phyloP scores from a whole-genome alignment of 2,888 invertebrate genomes.

The Lissonota sp. region DNA sequence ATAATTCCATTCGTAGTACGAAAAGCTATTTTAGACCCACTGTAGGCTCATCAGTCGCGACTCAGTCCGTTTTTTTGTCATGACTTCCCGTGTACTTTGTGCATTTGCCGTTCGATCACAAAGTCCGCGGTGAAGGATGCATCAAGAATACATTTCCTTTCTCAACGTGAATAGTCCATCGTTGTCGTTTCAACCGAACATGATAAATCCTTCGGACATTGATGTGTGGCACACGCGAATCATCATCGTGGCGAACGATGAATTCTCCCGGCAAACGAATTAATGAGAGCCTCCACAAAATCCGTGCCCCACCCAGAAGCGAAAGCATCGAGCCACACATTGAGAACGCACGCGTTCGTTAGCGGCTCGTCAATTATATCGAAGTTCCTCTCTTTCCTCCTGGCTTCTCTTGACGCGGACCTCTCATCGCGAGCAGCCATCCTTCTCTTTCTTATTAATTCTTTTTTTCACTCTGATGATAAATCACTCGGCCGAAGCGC shows the following conservation, averaged over 20 bases:
- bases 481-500: conserved; percentile 61
- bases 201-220: conserved; percentile 40
- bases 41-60: conserved; percentile 25
- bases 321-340: conserved; percentile 4
- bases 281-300: conserved; percentile 46
- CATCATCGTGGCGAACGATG: conserved; percentile 20
- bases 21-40: conserved; percentile 20
- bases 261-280: conserved; percentile 52
- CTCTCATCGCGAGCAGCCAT: conserved; percentile 62
- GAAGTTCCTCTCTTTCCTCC: conserved; percentile 36
- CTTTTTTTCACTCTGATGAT: conserved; percentile 56
- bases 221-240: conserved; percentile 52
- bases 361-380: conserved; percentile 65
- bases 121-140: too few species aligned
- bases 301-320: conserved; percentile 47
- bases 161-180: background rate
- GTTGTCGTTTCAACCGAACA: conserved; percentile 10
- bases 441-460: background rate
- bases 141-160: background rate
- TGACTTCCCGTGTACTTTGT: background rate
- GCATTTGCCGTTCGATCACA: conserved; percentile 26
- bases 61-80: conserved; percentile 18
- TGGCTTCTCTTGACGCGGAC: conserved; percentile 25
- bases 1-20: conserved; percentile 41
- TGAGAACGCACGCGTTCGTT: conserved; percentile 57